Evolutionary conservation across 2,797 vertebrate genomes (phyloP).

Genomic region (Helicolenus hilgendorfi): DNA sequence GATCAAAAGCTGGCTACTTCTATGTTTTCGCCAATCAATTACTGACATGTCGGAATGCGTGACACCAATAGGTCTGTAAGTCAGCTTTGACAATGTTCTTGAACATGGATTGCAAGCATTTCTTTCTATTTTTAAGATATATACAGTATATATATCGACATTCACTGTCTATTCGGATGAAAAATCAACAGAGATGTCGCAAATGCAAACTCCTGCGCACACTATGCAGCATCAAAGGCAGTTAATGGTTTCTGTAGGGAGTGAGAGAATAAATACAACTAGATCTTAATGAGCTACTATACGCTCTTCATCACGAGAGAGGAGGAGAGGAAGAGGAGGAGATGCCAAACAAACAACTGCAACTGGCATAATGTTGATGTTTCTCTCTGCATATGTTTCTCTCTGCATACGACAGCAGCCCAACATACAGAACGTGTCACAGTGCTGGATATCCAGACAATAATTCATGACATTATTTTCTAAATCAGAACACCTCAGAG

Average conservation of each 20-base stretch:
- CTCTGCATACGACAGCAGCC: neutral
- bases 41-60: constrained; percentile 11
- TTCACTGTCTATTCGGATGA: neutral
- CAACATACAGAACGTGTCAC: neutral
- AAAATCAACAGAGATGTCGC: neutral
- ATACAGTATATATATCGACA: neutral
- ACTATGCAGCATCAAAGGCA: constrained; percentile 17
- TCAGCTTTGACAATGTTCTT: neutral
- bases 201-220: constrained; percentile 9
- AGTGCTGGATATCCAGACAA: neutral
- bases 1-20: constrained; percentile 31
- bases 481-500: neutral
- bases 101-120: neutral
- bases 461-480: neutral
- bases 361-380: neutral
- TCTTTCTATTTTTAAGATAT: neutral
- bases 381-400: neutral
- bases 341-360: neutral
- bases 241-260: constrained; percentile 47
- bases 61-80: neutral
- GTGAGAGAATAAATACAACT: constrained; percentile 26
- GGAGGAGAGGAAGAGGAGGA: neutral
- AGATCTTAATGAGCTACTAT: constrained; percentile 49
- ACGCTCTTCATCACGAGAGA: constrained; percentile 41
- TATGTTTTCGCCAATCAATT: constrained; percentile 28